Evolutionary conservation across 2,113 vertebrate genomes (phyloP).

Genomic region (Aviceda subcristata): DNA sequence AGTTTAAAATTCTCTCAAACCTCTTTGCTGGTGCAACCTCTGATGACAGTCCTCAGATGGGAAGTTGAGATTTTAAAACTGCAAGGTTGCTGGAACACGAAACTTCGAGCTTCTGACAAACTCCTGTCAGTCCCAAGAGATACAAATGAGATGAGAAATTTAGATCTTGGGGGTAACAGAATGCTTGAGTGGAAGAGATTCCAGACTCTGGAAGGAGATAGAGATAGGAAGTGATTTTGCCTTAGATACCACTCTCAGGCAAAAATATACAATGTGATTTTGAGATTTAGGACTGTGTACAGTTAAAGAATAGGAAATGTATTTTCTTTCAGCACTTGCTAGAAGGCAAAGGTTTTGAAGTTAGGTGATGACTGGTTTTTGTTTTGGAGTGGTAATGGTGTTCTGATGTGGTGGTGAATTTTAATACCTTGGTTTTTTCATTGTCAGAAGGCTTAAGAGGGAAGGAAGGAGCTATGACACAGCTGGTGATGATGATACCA

Average conservation of each 20-base stretch:
- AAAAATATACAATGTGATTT: not conserved
- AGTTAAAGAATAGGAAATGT: not conserved
- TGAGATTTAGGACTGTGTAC: not conserved
- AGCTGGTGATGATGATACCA: not conserved
- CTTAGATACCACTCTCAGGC: not conserved
- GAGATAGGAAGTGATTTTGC: not conserved
- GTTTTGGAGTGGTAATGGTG: not conserved
- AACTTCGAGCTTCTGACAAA: not conserved
- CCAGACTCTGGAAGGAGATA: not conserved
- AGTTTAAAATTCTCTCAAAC: not conserved
- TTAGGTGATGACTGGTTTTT: not conserved
- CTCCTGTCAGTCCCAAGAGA: not conserved
- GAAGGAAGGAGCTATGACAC: not conserved
- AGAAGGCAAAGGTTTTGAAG: not conserved
- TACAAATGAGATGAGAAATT: not conserved
- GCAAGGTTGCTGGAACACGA: not conserved
- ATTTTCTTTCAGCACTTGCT: not conserved
- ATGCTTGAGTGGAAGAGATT: not conserved
- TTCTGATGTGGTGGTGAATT: not conserved
- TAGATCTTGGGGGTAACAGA: not conserved
- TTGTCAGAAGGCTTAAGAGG: not conserved
- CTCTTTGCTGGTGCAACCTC: not conserved
- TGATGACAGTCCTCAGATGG: not conserved
- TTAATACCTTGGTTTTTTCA: not conserved
- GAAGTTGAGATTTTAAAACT: not conserved